Evolutionary conservation across 2,888 invertebrate genomes (phyloP).

Genomic region (Eudasyphora cyanicolor): DNA sequence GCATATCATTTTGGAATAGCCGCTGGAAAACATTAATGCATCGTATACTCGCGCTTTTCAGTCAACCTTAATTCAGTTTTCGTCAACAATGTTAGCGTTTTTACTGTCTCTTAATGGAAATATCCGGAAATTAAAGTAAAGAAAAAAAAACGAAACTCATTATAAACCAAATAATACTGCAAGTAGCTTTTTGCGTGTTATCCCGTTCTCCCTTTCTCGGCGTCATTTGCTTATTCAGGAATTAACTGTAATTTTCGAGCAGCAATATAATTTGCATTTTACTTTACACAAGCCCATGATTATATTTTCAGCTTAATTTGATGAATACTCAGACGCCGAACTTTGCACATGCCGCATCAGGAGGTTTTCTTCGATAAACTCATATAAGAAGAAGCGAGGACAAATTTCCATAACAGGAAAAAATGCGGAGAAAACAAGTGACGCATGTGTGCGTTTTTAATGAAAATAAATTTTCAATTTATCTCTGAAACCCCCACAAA

Average conservation of each 20-base stretch:
- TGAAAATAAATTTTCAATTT: not conserved
- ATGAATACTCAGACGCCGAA: not conserved
- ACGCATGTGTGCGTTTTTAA: not conserved
- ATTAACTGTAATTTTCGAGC: not conserved
- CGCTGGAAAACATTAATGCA: too few species aligned
- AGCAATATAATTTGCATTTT: not conserved
- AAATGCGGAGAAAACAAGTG: not conserved
- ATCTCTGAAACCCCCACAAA: not conserved
- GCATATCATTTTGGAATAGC: too few species aligned
- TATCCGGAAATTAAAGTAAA: too few species aligned
- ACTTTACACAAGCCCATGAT: not conserved
- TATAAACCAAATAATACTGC: too few species aligned
- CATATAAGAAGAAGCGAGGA: not conserved
- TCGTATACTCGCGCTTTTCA: too few species aligned
- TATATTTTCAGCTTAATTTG: slow-evolving; percentile 4
- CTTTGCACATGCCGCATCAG: not conserved
- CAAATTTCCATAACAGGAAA: not conserved
- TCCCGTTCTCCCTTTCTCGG: too few species aligned
- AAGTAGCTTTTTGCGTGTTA: too few species aligned
- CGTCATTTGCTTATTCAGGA: too few species aligned
- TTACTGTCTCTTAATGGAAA: too few species aligned
- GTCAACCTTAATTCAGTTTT: too few species aligned
- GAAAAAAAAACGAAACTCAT: too few species aligned
- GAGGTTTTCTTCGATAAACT: not conserved
- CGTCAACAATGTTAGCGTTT: too few species aligned